phyloP scores from a whole-genome alignment of 2,888 invertebrate genomes.

The Chrysodeixis includens region DNA sequence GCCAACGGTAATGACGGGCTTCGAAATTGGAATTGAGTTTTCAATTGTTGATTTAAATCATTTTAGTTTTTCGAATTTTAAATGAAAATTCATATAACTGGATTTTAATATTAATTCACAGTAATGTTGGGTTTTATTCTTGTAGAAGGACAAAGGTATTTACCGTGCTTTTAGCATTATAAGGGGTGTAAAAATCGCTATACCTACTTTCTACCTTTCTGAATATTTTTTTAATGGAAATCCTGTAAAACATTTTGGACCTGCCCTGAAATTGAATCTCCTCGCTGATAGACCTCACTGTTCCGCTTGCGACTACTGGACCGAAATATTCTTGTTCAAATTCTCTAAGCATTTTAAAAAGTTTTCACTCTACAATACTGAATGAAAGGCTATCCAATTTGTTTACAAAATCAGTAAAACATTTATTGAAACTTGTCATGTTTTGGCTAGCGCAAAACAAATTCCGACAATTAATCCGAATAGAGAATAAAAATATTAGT shows the following conservation, averaged over 20 bases:
- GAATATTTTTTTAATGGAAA: no score
- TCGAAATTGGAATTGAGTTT: conserved; percentile 39
- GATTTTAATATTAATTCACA: no score
- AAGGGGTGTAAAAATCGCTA: no score
- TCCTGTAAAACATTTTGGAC: no score
- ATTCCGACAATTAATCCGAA: neutral
- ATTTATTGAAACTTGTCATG: neutral
- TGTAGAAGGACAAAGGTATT: no score
- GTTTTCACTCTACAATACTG: neutral
- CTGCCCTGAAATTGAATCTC: no score
- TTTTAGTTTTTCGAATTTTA: conserved; percentile 9
- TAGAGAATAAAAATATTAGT: neutral
- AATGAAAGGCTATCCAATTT: neutral
- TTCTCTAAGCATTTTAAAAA: conserved; percentile 4
- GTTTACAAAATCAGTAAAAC: neutral
- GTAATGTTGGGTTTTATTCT: no score
- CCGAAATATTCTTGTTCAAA: neutral
- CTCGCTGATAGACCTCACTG: no score
- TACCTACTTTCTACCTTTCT: no score
- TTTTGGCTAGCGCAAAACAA: neutral
- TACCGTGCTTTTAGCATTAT: no score
- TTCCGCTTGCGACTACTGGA: no score
- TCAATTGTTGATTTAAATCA: conserved; percentile 32
- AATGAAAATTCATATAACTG: no score
- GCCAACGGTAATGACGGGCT: conserved; percentile 29